phyloP scores from a whole-genome alignment of 2,113 vertebrate genomes.

The Mobula hypostoma region DNA sequence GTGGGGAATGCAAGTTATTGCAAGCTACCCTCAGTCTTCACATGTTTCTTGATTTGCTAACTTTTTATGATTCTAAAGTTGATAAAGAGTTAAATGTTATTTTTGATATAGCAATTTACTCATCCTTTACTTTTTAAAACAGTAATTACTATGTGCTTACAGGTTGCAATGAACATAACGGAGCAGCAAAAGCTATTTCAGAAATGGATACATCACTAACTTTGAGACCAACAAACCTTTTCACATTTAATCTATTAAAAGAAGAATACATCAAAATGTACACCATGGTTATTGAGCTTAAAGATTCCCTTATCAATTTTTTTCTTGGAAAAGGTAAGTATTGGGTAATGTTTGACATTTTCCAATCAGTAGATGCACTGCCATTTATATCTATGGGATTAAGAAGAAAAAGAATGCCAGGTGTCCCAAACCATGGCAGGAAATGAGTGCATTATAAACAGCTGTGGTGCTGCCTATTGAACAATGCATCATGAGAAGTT shows the following conservation, averaged over 20 bases:
- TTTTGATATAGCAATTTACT: neutral
- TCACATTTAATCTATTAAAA: neutral
- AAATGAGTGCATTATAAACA: neutral
- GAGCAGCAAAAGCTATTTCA: neutral
- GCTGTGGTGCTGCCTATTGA: neutral
- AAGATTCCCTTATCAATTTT: constrained; percentile 23
- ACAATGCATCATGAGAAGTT: neutral
- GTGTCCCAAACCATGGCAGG: neutral
- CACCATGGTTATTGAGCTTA: neutral
- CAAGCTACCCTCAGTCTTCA: neutral
- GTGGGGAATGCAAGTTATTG: neutral
- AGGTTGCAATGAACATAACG: neutral
- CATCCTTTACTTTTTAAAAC: neutral
- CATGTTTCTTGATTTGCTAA: too few relatives aligned
- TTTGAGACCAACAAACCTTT: neutral
- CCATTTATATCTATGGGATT: neutral
- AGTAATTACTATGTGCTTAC: neutral
- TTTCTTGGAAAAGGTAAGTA: constrained; percentile 26
- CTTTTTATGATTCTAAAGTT: neutral
- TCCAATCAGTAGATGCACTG: neutral
- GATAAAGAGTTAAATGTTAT: constrained; percentile 7
- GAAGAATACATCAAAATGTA: neutral
- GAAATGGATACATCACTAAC: neutral
- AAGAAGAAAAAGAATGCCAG: neutral
- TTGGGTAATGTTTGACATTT: neutral